Conservation (phyloP, 2,113 vertebrate species). For the Cyrtonyx montezumae region DNA sequence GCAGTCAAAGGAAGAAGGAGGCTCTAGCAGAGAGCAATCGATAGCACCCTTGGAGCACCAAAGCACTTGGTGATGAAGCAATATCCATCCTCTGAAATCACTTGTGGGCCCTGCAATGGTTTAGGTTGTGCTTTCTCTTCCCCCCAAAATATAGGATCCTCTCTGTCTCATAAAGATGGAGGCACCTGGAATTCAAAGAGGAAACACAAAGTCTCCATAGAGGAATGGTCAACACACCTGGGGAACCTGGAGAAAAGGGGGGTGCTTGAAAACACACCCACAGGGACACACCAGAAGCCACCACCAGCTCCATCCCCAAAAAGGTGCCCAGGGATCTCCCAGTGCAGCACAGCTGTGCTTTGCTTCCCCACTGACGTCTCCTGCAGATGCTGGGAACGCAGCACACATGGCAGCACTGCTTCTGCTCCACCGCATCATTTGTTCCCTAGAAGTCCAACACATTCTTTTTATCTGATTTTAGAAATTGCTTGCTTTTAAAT, state of each 20-base stretch:
- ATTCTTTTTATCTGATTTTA: slow-evolving; percentile 21
- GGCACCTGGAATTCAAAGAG: neutral
- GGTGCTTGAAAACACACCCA: neutral
- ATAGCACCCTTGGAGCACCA: neutral
- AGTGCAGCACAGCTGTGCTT: rapidly evolving
- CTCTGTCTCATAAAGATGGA: neutral
- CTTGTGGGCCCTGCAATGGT: neutral
- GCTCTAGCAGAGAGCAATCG: slow-evolving; percentile 36
- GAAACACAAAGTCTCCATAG: neutral
- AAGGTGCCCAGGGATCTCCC: neutral
- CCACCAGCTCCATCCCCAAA: neutral
- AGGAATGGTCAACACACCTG: rapidly evolving
- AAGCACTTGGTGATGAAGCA: neutral
- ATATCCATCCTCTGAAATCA: neutral
- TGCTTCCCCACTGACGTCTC: neutral
- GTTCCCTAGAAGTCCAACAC: slow-evolving; percentile 6
- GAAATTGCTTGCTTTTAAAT: slow-evolving; percentile 55
- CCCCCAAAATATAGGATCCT: neutral
- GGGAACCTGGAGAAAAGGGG: neutral
- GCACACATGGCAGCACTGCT: rapidly evolving
- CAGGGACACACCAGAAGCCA: neutral
- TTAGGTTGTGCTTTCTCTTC: neutral
- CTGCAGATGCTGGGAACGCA: neutral
- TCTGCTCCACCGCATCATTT: slow-evolving; percentile 25
- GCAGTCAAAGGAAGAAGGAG: slow-evolving; percentile 27